Base-by-base conservation (phyloP, 2,888 invertebrate genomes). In the Carpatolechia fugitivella region DNA sequence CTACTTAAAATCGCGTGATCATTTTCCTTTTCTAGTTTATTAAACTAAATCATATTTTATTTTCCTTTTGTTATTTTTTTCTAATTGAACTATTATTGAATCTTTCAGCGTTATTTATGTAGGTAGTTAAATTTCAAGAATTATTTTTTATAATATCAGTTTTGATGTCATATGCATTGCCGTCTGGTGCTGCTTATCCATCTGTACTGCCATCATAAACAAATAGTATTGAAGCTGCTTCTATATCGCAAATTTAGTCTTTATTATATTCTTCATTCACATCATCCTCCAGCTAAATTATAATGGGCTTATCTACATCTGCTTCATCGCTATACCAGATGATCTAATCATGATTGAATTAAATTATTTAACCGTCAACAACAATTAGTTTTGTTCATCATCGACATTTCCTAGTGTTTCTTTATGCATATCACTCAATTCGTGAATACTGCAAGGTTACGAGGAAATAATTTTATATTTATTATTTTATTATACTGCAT, bases 371-470 rank as follows among this genome's bases (percentile, higher is more conserved):
- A 29, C 24, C 44, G 24, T 44, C 20, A 24, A 29, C 18, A 13
- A 7, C 7, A 16, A 13, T 38, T 29, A 13, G 3, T 24, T 29
- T 29, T 13, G 0, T 44, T 3, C 14, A 11, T 13, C 20, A 29
- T n/a, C 1, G 36, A 13, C 20, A 29, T 50, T 36, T 36, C 50
- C 50, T 52, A 10, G n/a, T 14, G 24, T 31, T 20, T 35, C 30
- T 44, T 44, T 31, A 35, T 55, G 46, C 36, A 47, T 51, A 51
- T 46, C 30, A 33, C 29, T 11, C 4, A 48, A 41, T 54, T 55
- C 63, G 65, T 66, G 64, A 56, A 51, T 41, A 18, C 47, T 35
- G 13, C 64, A 61, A 68, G 68, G 65, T 60, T 60, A 62, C 49
- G 14, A 61, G 68, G 68, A 68, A 66, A 33, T 14, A 20, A 20